phyloP scores from a whole-genome alignment of 2,888 invertebrate species.

The Blastobasis lacticolella region DNA sequence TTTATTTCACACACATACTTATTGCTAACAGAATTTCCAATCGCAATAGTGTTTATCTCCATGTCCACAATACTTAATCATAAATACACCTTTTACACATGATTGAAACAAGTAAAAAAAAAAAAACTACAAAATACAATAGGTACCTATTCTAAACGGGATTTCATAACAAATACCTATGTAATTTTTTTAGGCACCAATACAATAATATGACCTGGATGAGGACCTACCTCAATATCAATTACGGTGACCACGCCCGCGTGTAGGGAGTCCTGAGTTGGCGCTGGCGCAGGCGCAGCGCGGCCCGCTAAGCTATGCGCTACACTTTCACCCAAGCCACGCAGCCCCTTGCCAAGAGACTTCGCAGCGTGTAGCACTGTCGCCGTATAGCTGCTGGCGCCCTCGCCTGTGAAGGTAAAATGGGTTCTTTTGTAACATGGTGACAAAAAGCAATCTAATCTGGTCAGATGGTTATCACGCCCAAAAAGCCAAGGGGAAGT shows the following conservation, averaged over 20 bases:
- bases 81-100: no score
- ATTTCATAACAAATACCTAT: no score
- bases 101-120: no score
- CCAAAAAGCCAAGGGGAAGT: no score
- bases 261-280: conserved; percentile 77
- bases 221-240: conserved; percentile 79
- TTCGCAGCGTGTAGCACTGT: conserved; percentile 96
- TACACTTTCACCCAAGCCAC: conserved; percentile 92
- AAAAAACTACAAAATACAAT: no score
- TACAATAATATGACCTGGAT: not conserved
- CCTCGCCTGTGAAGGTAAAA: conserved; percentile 71
- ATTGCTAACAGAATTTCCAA: no score
- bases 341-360: conserved; percentile 91
- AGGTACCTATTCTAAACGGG: no score
- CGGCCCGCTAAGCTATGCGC: conserved; percentile 90
- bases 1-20: no score
- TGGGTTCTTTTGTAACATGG: not conserved
- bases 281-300: conserved; percentile 54
- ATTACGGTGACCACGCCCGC: conserved; percentile 92
- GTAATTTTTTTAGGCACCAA: no score
- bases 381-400: conserved; percentile 91
- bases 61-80: no score
- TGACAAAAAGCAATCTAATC: not conserved
- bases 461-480: no score
- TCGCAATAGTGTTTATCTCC: no score